These are phyloP conservation scores for Eubasilissa splendida DNA, from an alignment of 2,888 invertebrate genomes.

Conservation along the genomic window DNA sequence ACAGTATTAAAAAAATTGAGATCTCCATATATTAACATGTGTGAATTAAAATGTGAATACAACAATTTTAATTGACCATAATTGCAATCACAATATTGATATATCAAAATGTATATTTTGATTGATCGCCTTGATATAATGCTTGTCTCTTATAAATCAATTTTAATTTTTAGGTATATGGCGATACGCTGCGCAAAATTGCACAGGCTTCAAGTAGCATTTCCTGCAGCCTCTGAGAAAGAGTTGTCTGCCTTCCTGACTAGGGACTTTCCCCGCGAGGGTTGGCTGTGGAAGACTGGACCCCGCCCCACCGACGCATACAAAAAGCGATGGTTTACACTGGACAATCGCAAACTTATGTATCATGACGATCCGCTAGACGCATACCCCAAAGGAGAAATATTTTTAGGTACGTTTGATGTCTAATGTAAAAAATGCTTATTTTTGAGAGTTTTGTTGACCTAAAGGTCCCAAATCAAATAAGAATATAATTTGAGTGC, in stretches of 20 bases:
- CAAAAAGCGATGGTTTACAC: slow-evolving; percentile 89
- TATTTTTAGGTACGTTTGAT: slow-evolving; percentile 79
- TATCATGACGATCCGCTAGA: slow-evolving; percentile 91
- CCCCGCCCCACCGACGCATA: slow-evolving; percentile 87
- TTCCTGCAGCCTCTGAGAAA: slow-evolving; percentile 82
- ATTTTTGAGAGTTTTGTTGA: too few species aligned
- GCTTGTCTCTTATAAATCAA: not conserved
- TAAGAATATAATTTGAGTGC: too few species aligned
- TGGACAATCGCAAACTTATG: slow-evolving; percentile 93
- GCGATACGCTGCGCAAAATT: slow-evolving; percentile 89
- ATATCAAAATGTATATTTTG: too few species aligned
- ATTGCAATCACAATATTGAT: too few species aligned
- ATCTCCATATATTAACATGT: too few species aligned
- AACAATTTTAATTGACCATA: too few species aligned
- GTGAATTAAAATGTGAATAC: too few species aligned
- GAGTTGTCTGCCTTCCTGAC: slow-evolving; percentile 83
- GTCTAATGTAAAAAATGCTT: too few species aligned
- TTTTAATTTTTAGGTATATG: slow-evolving; percentile 72
- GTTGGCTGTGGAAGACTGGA: slow-evolving; percentile 92
- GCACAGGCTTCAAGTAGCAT: slow-evolving; percentile 87
- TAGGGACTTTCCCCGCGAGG: slow-evolving; percentile 88
- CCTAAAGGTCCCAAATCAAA: too few species aligned
- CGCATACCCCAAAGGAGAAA: slow-evolving; percentile 92
- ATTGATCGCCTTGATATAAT: too few species aligned
- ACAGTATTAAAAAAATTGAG: too few species aligned